phyloP scores from a whole-genome alignment of 2,113 vertebrate genomes.

The Notothenia coriiceps region DNA sequence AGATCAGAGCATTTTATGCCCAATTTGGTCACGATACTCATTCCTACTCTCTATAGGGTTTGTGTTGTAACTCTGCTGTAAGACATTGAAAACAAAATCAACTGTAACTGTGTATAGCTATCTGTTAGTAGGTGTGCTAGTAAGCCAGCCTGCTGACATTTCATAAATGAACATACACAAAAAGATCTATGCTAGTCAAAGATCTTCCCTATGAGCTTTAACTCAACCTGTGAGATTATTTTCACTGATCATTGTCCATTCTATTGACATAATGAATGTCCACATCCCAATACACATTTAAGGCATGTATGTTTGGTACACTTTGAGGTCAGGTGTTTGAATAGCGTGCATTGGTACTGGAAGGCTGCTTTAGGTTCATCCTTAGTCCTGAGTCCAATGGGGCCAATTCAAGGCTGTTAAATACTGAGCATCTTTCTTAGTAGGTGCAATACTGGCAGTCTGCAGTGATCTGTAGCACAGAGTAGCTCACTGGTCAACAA shows the following conservation, averaged over 20 bases:
- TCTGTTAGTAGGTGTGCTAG: conserved; percentile 2
- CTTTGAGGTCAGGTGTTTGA: conserved; percentile 65
- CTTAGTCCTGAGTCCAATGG: conserved; percentile 59
- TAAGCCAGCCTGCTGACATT: conserved; percentile 61
- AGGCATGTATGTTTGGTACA: conserved; percentile 37
- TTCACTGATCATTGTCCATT: conserved; percentile 25
- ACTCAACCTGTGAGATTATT: conserved; percentile 65
- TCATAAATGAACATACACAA: conserved; percentile 15
- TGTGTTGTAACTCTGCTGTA: not conserved
- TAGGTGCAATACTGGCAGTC: conserved; percentile 27
- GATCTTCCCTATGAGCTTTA: conserved; percentile 20
- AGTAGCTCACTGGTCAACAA: conserved; percentile 86
- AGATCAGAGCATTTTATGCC: not conserved
- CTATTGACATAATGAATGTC: conserved; percentile 34
- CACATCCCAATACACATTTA: conserved; percentile 27
- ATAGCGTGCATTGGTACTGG: conserved; percentile 47
- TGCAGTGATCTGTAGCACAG: conserved; percentile 29
- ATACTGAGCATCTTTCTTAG: conserved; percentile 42
- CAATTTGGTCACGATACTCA: not conserved
- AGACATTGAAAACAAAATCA: not conserved
- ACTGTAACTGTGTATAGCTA: conserved; percentile 1
- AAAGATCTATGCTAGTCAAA: conserved; percentile 10
- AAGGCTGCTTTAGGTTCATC: conserved; percentile 54
- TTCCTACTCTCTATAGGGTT: not conserved
- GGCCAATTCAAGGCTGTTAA: conserved; percentile 52